Conservation (phyloP, 2,888 invertebrate species). For the Allacma fusca region DNA sequence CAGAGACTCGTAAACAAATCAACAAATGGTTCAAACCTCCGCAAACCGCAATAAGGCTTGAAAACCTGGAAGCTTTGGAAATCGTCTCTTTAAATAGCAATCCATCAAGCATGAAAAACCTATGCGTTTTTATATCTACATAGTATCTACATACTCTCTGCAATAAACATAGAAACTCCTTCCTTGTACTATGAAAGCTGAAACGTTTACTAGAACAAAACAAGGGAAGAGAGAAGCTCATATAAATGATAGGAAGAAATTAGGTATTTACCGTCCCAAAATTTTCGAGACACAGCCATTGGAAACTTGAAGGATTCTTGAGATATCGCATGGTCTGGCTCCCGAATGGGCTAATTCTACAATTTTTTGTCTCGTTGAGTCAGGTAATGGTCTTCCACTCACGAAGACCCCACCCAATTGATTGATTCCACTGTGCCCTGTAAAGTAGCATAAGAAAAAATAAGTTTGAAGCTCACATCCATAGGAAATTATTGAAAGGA, state of each 20-base stretch:
- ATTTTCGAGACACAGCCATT: slow-evolving; percentile 71
- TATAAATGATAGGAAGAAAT: neutral
- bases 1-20: slow-evolving; percentile 33
- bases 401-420: slow-evolving; percentile 71
- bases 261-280: slow-evolving; percentile 65
- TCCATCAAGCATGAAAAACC: neutral
- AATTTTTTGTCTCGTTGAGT: slow-evolving; percentile 68
- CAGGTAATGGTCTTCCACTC: slow-evolving; percentile 70
- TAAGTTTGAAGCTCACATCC: neutral
- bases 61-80: neutral
- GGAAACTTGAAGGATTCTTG: slow-evolving; percentile 69
- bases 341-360: slow-evolving; percentile 70
- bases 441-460: slow-evolving; percentile 36
- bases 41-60: neutral
- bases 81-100: neutral
- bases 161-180: no score
- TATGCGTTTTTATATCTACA: no score
- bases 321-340: slow-evolving; percentile 71
- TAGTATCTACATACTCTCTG: no score
- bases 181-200: no score
- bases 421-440: slow-evolving; percentile 71
- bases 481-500: no score
- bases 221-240: no score
- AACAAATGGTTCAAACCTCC: neutral
- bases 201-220: no score